Evolutionary conservation across 2,797 vertebrate species (phyloP), one percentile per base, ranked within the genome.

Genomic region (Thamnophis elegans): DNA sequence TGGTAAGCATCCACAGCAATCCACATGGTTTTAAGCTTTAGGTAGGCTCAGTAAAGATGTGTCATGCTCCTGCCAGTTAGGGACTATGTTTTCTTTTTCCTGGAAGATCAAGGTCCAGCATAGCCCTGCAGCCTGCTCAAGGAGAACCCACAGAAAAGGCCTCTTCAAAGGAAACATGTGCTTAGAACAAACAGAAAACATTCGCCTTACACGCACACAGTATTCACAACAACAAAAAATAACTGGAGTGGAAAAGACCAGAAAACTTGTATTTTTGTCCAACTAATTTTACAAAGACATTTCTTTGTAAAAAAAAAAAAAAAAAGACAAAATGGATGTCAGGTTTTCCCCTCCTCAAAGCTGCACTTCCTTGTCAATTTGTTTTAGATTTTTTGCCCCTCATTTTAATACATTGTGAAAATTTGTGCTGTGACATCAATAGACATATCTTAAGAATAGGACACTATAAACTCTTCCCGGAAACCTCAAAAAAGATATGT

Each of bases 101-200:
- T 95, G 85, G 94, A 91, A 95, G 95, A 96, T 95, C 93, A 89
- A 95, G 96, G 51, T 95, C 95, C 96, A 97, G 95, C 93, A 96
- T 93, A 97, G 97, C 95, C 97, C 97, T 97, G 96, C 95, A 96
- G 95, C 94, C 88, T 56, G 4, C 95, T 95, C 93, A 96, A 95
- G 96, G 95, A 96, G 96, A 97, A 97, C 94, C 95, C 95, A 94
- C 94, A 95, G 89, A 95, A 95, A 97, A 98, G 96, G 97, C 96
- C 94, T 96, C 96, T 96, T 96, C 94, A 97, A 97, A 97, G 92
- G 95, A 97, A 97, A 96, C 53, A 89, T 65, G 96, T 88, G 87
- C 89, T 91, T 95, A 95, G 97, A 95, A 94, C 90, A 91, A 95
- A 36, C 85, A 91, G 91, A 95, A 96, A 26, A 65, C 16, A 42